phyloP scores from a whole-genome alignment of 2,888 invertebrate species.

The Andrena camellia region DNA sequence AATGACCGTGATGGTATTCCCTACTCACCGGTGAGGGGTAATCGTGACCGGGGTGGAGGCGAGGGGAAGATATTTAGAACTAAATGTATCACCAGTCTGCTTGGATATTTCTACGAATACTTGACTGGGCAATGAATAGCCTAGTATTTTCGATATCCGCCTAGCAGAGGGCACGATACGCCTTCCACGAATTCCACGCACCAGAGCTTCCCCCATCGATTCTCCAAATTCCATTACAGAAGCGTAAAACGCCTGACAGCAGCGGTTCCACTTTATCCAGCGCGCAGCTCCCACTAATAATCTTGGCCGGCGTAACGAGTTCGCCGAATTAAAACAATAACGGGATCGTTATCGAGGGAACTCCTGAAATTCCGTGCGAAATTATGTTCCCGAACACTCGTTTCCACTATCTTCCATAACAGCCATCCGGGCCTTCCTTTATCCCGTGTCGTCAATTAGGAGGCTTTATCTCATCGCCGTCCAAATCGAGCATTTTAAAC shows the following conservation, averaged over 20 bases:
- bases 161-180: neutral
- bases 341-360: slow-evolving; percentile 19
- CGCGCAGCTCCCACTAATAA: slow-evolving; percentile 29
- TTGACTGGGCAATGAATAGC: neutral
- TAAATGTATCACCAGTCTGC: too few relatives aligned
- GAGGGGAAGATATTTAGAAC: too few relatives aligned
- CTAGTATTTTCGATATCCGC: slow-evolving; percentile 7
- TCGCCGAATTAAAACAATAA: slow-evolving; percentile 27
- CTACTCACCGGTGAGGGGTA: too few relatives aligned
- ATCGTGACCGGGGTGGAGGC: too few relatives aligned
- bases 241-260: slow-evolving; percentile 11
- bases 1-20: too few relatives aligned
- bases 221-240: slow-evolving; percentile 18
- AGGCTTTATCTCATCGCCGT: neutral
- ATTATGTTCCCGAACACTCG: neutral
- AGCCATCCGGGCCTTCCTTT: neutral
- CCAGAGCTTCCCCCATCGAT: slow-evolving; percentile 2
- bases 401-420: too few relatives aligned
- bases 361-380: neutral
- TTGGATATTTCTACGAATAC: neutral
- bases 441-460: neutral
- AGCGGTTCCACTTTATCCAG: neutral
- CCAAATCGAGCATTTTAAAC: neutral
- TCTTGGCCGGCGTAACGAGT: neutral
- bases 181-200: slow-evolving; percentile 7